Evolutionary conservation across 2,113 vertebrate genomes (phyloP).

Genomic region (Acrocephalus arundinaceus): DNA sequence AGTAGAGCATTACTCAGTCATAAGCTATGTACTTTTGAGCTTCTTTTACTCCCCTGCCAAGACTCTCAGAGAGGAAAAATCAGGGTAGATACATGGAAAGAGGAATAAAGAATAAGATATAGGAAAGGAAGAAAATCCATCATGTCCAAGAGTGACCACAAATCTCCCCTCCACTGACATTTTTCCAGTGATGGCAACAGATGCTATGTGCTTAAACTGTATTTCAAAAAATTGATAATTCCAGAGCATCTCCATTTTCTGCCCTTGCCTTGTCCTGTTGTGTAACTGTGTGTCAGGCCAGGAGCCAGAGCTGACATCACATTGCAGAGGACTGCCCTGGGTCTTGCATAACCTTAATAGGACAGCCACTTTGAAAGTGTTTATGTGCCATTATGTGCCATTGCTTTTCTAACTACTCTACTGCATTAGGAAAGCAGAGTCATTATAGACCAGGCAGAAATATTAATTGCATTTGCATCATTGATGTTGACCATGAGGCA

Average conservation of each 20-base stretch:
- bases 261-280: neutral
- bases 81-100: neutral
- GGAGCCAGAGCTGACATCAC: slow-evolving; percentile 32
- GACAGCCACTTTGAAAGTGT: slow-evolving; percentile 14
- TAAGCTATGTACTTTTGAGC: slow-evolving; percentile 18
- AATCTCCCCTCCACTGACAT: neutral
- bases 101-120: neutral
- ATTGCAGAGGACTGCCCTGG: neutral
- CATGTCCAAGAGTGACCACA: neutral
- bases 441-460: neutral
- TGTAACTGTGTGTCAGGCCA: neutral
- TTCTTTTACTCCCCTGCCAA: slow-evolving; percentile 14
- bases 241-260: neutral
- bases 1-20: neutral
- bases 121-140: neutral
- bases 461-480: neutral
- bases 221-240: neutral
- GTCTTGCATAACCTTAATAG: slow-evolving; percentile 47
- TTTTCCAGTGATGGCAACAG: neutral
- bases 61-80: neutral
- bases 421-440: neutral
- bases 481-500: neutral
- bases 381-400: neutral
- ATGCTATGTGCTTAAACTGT: neutral
- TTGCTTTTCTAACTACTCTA: neutral